phyloP scores from a whole-genome alignment of 1,140 invertebrate species.

The Macrostomum lignano region DNA sequence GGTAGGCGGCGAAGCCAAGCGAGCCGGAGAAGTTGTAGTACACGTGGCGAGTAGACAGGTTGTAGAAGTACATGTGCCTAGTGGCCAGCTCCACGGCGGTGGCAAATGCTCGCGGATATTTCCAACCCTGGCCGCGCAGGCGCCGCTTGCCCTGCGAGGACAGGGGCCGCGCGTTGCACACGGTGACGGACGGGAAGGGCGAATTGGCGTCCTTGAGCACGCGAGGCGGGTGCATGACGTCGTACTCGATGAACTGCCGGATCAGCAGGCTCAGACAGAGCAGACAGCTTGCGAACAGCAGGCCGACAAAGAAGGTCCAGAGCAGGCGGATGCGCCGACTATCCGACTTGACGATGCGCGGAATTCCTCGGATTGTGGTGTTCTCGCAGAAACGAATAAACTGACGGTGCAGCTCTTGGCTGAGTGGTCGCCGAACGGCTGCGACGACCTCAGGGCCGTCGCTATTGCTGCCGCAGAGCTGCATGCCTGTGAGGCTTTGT shows the following conservation, averaged over 20 bases:
- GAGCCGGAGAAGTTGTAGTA: background rate
- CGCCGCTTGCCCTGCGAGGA: background rate
- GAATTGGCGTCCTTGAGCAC: background rate
- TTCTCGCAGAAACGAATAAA: background rate
- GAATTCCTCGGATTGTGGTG: slow-evolving; percentile 2
- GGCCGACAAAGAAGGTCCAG: background rate
- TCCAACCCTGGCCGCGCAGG: background rate
- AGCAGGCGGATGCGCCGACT: background rate
- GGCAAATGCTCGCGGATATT: slow-evolving; percentile 1
- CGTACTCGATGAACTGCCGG: background rate
- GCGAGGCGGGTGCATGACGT: slow-evolving; percentile 3
- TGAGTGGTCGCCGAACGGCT: too few species aligned
- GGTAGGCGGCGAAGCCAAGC: background rate
- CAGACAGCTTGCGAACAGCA: background rate
- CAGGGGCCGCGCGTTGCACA: background rate
- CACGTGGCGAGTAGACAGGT: background rate
- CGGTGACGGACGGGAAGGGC: slow-evolving; percentile 1
- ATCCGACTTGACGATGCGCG: background rate
- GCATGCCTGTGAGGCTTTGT: too few species aligned
- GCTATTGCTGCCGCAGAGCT: too few species aligned
- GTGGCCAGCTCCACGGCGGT: too few species aligned
- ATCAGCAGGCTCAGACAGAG: slow-evolving; percentile 1
- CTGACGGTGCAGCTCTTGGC: too few species aligned
- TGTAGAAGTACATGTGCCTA: background rate
- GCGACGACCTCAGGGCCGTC: too few species aligned